Base-by-base conservation (phyloP, 2,113 vertebrate species). In the Cyphomyrus discorhynchus region DNA sequence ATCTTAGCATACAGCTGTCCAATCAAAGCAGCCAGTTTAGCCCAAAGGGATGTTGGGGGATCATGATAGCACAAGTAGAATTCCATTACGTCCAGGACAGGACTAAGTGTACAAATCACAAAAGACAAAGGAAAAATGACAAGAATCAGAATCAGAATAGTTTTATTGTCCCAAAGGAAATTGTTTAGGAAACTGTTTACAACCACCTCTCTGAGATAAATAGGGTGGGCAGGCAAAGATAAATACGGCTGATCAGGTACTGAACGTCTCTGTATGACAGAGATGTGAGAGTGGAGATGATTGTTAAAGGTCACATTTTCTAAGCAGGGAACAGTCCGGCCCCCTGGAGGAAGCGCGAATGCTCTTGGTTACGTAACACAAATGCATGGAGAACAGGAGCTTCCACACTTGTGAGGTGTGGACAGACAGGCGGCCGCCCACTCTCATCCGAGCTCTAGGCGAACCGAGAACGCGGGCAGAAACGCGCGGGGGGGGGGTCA, bases 351-450 rank as follows among this genome's bases (percentile, higher is more conserved):
- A 39, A 77, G 74, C 35, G 2, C 5, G 35, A 21, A 89, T 89
- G 70, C 9, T 80, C 5, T 11, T 24, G 19, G 50, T 89, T 83
- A 84, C 21, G 15, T 89, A 89, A 89, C 88, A 7, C 53, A 21
- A 21, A 52, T 19, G 45, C 53, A 84, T n/a, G 31, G 47, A 42
- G 77, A 47, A 85, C 21, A 85, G 56, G 52, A 89, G 88, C 52
- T 62, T 24, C 80, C 7, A 52, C 77, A 62, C 77, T 89, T 89
- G 77, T 85, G 88, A 56, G 24, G 80, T 89, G 88, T 6, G 46
- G 53, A 88, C 50, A 45, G 80, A 85, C 88, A 58, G 35, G 77
- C 31, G 35, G 10, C 83, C 53, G 13, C 88, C 80, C 80, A 89
- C 88, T 87, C 35, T 24, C 50, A 46, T 56, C 21, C 19, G 17